phyloP scores from a whole-genome alignment of 2,888 invertebrate genomes.

The Stenichneumon culpator region DNA sequence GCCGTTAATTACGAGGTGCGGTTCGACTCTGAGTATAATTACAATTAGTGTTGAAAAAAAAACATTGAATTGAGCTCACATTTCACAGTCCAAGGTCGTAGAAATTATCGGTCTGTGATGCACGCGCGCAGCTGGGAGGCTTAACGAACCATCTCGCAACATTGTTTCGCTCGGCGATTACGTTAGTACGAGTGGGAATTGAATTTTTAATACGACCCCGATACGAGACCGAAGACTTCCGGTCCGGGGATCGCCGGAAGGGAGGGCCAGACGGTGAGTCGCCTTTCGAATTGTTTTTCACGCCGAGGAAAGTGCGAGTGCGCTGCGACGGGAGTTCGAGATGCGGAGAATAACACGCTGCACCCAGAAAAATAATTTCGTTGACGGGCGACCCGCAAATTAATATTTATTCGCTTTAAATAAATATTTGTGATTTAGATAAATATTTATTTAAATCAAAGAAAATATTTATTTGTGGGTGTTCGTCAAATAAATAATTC shows the following conservation, averaged over 20 bases:
- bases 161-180: constrained; percentile 43
- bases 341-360: not conserved
- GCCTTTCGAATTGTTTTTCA: constrained; percentile 59
- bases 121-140: constrained; percentile 13
- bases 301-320: constrained; percentile 61
- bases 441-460: not conserved
- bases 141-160: constrained; percentile 30
- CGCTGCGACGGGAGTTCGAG: not conserved
- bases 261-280: not conserved
- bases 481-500: too few species aligned
- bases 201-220: constrained; percentile 59
- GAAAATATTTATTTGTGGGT: too few species aligned
- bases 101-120: not conserved
- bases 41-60: not conserved
- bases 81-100: not conserved
- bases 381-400: too few species aligned
- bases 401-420: not conserved
- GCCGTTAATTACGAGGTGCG: not conserved
- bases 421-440: too few species aligned
- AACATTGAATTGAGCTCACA: not conserved
- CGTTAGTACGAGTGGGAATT: constrained; percentile 10
- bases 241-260: not conserved
- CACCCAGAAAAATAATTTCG: too few species aligned
- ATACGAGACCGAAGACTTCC: constrained; percentile 23
- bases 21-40: not conserved